phyloP scores from a whole-genome alignment of 2,888 invertebrate species.

The Sinopyrophorus schimmeli region DNA sequence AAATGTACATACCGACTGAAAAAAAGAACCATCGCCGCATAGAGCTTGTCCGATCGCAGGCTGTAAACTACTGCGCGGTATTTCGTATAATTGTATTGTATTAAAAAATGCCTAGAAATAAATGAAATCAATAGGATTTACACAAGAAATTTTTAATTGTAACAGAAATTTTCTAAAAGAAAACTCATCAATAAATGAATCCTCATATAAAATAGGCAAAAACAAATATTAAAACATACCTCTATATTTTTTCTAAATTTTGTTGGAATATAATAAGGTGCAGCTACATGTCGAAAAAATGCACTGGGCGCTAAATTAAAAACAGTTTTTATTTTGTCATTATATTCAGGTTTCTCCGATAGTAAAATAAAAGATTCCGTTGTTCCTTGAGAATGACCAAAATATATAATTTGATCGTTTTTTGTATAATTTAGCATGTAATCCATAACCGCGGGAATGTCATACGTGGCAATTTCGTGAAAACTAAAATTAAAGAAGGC shows the following conservation, averaged over 20 bases:
- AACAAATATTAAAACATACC: too few species aligned
- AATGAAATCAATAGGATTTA: constrained; percentile 1
- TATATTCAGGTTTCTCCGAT: constrained; percentile 67
- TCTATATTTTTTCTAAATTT: too few species aligned
- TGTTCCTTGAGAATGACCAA: constrained; percentile 82
- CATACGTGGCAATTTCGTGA: constrained; percentile 79
- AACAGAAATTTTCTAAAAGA: too few species aligned
- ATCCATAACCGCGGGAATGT: constrained; percentile 82
- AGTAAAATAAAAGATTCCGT: constrained; percentile 70
- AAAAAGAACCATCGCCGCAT: constrained; percentile 61
- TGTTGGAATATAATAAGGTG: too few species aligned
- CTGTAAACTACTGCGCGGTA: background rate
- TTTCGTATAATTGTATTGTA: background rate
- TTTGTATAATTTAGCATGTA: constrained; percentile 65
- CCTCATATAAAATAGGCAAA: too few species aligned
- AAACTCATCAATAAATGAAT: too few species aligned
- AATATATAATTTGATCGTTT: constrained; percentile 67
- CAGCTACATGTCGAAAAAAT: too few species aligned
- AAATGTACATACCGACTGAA: constrained; percentile 66
- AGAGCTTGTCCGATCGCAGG: constrained; percentile 51
- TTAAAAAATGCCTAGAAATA: background rate
- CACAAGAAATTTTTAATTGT: too few species aligned
- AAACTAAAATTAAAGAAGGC: constrained; percentile 62
- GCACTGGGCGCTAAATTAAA: constrained; percentile 73
- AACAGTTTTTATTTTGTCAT: constrained; percentile 67